Evolutionary conservation across 1,140 invertebrate species (phyloP).

Genomic region (Frieseomelitta varia): DNA sequence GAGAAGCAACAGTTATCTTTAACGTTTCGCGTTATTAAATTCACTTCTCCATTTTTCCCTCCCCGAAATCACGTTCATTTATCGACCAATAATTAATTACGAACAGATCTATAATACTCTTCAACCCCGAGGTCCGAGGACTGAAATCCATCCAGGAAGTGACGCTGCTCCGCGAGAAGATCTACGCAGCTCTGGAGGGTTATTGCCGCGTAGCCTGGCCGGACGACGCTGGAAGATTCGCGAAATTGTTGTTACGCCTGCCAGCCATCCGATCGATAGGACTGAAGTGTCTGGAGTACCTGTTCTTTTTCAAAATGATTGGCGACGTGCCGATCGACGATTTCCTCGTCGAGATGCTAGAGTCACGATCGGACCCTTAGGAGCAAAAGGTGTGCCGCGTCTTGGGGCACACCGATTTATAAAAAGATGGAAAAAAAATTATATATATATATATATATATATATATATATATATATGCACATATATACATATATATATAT

Average conservation of each 20-base stretch:
- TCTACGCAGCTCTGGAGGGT: slow-evolving; percentile 96
- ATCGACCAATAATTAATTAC: neutral
- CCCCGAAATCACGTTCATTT: neutral
- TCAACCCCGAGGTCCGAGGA: slow-evolving; percentile 97
- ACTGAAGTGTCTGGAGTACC: slow-evolving; percentile 96
- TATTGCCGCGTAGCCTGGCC: slow-evolving; percentile 94
- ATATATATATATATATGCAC: neutral
- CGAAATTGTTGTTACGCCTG: slow-evolving; percentile 94
- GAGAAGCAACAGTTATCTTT: too few species aligned
- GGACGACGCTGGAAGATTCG: slow-evolving; percentile 96
- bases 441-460: slow-evolving; percentile 10
- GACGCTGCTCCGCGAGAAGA: slow-evolving; percentile 94
- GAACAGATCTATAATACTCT: slow-evolving; percentile 92
- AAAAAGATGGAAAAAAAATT: slow-evolving; percentile 42
- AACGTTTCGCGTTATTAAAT: neutral
- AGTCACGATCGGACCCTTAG: slow-evolving; percentile 83
- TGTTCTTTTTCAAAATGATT: slow-evolving; percentile 97
- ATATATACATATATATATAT: neutral
- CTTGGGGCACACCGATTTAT: slow-evolving; percentile 76
- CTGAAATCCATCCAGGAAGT: slow-evolving; percentile 92
- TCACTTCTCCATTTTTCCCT: fast-evolving
- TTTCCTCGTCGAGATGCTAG: slow-evolving; percentile 89
- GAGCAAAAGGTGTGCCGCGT: slow-evolving; percentile 76
- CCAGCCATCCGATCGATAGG: slow-evolving; percentile 97
- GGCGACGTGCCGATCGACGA: slow-evolving; percentile 88